Percentiles rank a stretch among this genome's conserved stretches.
Evolutionary conservation across 2,888 invertebrate genomes (phyloP).

Genomic region (Drosophila prostipennis): DNA sequence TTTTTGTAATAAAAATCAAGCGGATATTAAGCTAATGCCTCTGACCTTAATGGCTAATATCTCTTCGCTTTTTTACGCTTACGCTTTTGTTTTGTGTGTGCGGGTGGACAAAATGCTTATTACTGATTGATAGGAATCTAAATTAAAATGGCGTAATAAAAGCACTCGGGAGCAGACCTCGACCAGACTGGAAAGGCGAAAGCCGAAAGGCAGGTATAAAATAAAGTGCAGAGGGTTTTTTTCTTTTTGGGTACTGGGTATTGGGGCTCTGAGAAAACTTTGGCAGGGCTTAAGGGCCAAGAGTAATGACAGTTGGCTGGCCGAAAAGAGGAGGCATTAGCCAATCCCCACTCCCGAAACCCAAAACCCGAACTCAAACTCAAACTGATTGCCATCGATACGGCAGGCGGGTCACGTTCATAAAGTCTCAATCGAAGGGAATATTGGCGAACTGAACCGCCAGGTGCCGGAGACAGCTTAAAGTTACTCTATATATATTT

Average conservation of each 20-base stretch:
- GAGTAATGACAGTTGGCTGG: conserved; percentile 46
- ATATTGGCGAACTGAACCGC: conserved; percentile 3
- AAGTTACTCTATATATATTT: conserved; percentile 33
- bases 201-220: conserved; percentile 9
- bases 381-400: conserved; percentile 55
- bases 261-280: conserved; percentile 6
- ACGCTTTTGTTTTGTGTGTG: conserved; percentile 25
- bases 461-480: conserved; percentile 61
- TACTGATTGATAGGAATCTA: conserved; percentile 75
- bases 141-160: conserved; percentile 79
- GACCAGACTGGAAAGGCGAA: conserved; percentile 15
- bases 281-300: conserved; percentile 31
- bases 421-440: conserved; percentile 65
- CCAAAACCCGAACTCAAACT: no score
- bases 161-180: conserved; percentile 56
- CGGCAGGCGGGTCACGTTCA: conserved; percentile 69
- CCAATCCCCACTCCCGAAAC: conserved; percentile 14
- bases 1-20: conserved; percentile 40
- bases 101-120: conserved; percentile 63
- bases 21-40: conserved; percentile 52
- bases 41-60: conserved; percentile 57
- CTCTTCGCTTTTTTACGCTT: conserved; percentile 25
- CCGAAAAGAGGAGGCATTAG: conserved; percentile 17
- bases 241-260: neutral
- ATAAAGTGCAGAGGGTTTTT: conserved; percentile 4